Percentiles rank a stretch among this genome's conserved stretches.
Conservation (phyloP, 2,797 vertebrate genomes). For the Falco novaeseelandiae region DNA sequence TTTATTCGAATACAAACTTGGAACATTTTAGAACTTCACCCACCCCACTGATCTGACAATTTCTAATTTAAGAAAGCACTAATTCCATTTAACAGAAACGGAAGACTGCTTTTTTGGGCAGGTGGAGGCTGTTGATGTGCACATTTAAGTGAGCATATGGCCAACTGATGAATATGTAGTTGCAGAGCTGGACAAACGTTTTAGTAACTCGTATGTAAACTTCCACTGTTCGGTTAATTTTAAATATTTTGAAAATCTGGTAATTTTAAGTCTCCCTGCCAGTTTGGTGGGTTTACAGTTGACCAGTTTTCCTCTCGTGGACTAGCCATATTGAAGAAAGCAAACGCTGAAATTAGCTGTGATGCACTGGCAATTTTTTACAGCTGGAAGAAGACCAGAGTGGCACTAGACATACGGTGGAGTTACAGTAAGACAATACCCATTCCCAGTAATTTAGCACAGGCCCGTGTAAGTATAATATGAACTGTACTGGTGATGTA, state of each 20-base stretch:
- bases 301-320: background rate
- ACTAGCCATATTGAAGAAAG: background rate
- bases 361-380: background rate
- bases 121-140: background rate
- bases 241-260: background rate
- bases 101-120: background rate
- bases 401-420: background rate
- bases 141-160: background rate
- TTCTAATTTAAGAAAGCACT: background rate
- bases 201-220: background rate
- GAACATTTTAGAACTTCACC: background rate
- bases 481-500: background rate
- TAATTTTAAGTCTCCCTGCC: background rate
- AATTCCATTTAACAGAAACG: background rate
- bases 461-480: accelerated
- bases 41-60: too few species aligned
- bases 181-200: background rate
- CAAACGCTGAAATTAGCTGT: background rate
- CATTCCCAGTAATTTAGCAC: background rate
- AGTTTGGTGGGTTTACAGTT: background rate
- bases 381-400: background rate
- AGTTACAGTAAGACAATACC: background rate
- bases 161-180: background rate
- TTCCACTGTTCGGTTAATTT: background rate
- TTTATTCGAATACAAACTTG: background rate